These are phyloP conservation scores for Chironomus tepperi DNA, from an alignment of 1,140 invertebrate species.

Conservation along the genomic window DNA sequence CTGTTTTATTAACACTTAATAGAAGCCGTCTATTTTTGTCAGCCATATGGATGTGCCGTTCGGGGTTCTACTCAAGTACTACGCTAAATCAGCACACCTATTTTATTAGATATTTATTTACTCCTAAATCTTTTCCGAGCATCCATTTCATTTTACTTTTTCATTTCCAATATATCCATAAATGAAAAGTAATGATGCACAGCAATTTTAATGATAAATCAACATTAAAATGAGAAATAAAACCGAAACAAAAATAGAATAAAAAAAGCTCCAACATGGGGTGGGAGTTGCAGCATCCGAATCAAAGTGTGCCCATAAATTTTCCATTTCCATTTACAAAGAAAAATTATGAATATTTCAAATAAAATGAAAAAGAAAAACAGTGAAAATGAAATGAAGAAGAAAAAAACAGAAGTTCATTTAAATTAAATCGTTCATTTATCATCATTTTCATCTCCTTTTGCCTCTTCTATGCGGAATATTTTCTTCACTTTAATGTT, in stretches of 20 bases:
- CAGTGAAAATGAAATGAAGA: neutral
- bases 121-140: too few species aligned
- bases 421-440: slow-evolving; percentile 23
- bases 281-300: neutral
- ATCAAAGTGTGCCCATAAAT: too few species aligned
- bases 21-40: too few species aligned
- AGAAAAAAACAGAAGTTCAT: slow-evolving; percentile 19
- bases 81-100: too few species aligned
- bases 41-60: too few species aligned
- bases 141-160: too few species aligned
- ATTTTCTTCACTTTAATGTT: neutral
- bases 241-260: slow-evolving; percentile 1
- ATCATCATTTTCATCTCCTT: slow-evolving; percentile 3
- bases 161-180: neutral
- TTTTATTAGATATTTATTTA: too few species aligned
- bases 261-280: neutral
- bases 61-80: too few species aligned
- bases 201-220: too few species aligned
- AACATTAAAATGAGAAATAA: neutral
- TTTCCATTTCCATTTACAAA: too few species aligned
- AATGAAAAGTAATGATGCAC: neutral
- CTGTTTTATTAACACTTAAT: too few species aligned
- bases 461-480: neutral
- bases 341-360: neutral
- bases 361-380: neutral